phyloP scores from a whole-genome alignment of 2,113 vertebrate genomes.

The Deroptyus accipitrinus region DNA sequence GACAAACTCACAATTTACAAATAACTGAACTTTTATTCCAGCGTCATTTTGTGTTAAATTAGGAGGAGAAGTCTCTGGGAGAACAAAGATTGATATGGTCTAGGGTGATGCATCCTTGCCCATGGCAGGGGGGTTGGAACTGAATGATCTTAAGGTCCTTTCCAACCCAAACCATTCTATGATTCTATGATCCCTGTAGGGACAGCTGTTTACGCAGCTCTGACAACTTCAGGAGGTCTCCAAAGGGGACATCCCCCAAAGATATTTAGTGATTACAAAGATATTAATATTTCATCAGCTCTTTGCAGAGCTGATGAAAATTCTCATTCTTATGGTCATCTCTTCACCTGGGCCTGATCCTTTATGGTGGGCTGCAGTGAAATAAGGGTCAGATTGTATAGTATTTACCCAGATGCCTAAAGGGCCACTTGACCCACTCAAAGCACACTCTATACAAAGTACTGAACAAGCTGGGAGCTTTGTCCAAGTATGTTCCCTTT shows the following conservation, averaged over 20 bases:
- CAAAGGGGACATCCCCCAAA: not conserved
- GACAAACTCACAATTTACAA: not conserved
- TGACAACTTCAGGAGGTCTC: not conserved
- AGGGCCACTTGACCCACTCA: not conserved
- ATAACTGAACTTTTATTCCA: not conserved
- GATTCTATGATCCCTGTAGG: not conserved
- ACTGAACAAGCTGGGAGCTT: not conserved
- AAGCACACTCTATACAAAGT: not conserved
- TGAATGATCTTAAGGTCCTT: not conserved
- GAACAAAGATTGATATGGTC: not conserved
- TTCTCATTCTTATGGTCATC: not conserved
- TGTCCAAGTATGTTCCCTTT: not conserved
- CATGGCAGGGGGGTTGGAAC: not conserved
- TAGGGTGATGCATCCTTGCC: not conserved
- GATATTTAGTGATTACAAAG: not conserved
- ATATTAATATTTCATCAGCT: not conserved
- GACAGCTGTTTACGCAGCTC: not conserved
- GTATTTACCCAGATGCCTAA: not conserved
- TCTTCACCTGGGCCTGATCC: not conserved
- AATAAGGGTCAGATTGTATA: not conserved
- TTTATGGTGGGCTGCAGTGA: not conserved
- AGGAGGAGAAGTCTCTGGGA: not conserved
- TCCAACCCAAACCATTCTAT: not conserved
- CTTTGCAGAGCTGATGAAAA: not conserved
- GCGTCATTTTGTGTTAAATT: not conserved